Percentiles rank a stretch among this genome's conserved stretches.
Evolutionary conservation across 2,888 invertebrate species (phyloP).

Genomic region (Ephialtes manifestator): DNA sequence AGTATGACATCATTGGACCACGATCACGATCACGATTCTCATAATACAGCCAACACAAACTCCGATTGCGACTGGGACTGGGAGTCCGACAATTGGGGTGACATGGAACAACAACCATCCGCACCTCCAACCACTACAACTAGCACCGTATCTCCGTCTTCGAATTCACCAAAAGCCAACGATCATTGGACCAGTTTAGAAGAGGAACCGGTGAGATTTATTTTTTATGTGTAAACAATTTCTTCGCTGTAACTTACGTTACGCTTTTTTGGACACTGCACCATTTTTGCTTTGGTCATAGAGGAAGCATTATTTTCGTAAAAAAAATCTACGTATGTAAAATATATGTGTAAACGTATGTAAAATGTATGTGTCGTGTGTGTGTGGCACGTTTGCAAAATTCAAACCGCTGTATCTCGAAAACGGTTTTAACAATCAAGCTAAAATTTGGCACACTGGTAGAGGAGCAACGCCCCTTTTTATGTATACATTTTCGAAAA

Average conservation of each 20-base stretch:
- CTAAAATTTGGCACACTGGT: too few relatives aligned
- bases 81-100: slow-evolving; percentile 96
- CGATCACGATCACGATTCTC: slow-evolving; percentile 90
- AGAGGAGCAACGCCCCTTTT: too few relatives aligned
- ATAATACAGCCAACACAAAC: slow-evolving; percentile 89
- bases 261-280: background rate
- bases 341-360: too few relatives aligned
- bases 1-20: slow-evolving; percentile 96
- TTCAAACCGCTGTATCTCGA: too few relatives aligned
- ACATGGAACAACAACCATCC: slow-evolving; percentile 91
- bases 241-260: background rate
- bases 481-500: too few relatives aligned
- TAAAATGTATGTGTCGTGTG: too few relatives aligned
- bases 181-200: slow-evolving; percentile 95
- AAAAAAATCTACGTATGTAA: too few relatives aligned
- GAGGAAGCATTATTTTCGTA: too few relatives aligned
- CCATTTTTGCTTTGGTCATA: too few relatives aligned
- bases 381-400: too few relatives aligned
- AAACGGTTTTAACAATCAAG: too few relatives aligned
- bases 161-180: slow-evolving; percentile 89
- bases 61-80: slow-evolving; percentile 96
- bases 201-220: slow-evolving; percentile 90
- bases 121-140: slow-evolving; percentile 82
- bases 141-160: slow-evolving; percentile 86
- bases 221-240: background rate